phyloP scores from a whole-genome alignment of 2,797 vertebrate species.

The Atherinosoma microstoma region DNA sequence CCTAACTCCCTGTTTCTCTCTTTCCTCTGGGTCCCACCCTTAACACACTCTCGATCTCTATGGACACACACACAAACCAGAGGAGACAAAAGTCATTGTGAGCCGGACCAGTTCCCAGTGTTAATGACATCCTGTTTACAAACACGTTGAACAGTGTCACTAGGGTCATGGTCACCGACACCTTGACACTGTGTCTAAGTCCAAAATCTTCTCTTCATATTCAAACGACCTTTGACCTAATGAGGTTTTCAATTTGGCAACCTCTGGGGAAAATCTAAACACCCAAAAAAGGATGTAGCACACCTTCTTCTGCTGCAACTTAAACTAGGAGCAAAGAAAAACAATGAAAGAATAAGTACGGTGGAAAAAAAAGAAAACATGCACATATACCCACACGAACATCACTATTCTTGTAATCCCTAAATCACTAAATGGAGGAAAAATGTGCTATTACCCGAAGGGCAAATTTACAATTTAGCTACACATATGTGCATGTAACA shows the following conservation, averaged over 20 bases:
- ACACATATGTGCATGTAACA: conserved; percentile 51
- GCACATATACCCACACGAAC: conserved; percentile 24
- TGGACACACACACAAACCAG: conserved; percentile 27
- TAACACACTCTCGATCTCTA: background rate
- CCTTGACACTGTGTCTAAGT: conserved; percentile 66
- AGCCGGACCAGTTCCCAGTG: conserved; percentile 88
- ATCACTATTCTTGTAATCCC: conserved; percentile 64
- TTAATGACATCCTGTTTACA: conserved; percentile 99
- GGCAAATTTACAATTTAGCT: conserved; percentile 67
- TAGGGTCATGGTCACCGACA: conserved; percentile 90
- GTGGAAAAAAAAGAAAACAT: background rate
- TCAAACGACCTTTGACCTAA: conserved; percentile 77
- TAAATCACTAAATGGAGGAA: conserved; percentile 58
- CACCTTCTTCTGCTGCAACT: conserved; percentile 8
- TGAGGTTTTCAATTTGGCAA: conserved; percentile 27
- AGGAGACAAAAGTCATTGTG: conserved; percentile 78
- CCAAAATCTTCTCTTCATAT: conserved; percentile 74
- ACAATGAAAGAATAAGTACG: conserved; percentile 22
- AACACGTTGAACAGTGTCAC: conserved; percentile 89
- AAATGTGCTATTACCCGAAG: conserved; percentile 61
- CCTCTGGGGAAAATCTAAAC: conserved; percentile 17
- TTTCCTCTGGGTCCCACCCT: background rate
- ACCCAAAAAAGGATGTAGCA: conserved; percentile 18
- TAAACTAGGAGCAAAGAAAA: conserved; percentile 16
- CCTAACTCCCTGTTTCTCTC: background rate